Evolutionary conservation across 1,140 invertebrate genomes (phyloP).

Genomic region (Hydropsyche tenuis): DNA sequence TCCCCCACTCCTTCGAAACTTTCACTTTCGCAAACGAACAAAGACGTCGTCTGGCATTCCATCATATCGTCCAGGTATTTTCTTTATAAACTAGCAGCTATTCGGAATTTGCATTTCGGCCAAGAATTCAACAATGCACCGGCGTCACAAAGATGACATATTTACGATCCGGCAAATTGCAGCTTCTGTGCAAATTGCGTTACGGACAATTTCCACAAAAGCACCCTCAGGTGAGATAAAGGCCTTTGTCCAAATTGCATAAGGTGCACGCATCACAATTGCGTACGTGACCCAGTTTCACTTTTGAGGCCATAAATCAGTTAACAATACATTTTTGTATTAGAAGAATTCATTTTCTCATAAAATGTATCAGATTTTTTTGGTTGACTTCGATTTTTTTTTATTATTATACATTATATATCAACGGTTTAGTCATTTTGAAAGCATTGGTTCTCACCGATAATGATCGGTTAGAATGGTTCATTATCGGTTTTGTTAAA

Average conservation of each 20-base stretch:
- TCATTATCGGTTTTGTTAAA: no score
- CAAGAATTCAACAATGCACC: neutral
- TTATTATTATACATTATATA: no score
- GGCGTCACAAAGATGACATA: conserved; percentile 47
- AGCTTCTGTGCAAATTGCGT: neutral
- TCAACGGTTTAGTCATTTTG: no score
- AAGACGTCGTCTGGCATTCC: neutral
- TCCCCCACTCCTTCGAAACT: neutral
- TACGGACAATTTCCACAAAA: neutral
- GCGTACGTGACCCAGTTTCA: conserved; percentile 26
- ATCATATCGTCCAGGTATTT: neutral
- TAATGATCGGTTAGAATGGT: no score
- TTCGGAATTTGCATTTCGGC: conserved; percentile 5
- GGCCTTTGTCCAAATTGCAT: conserved; percentile 22
- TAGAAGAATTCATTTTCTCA: no score
- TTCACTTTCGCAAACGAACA: conserved; percentile 10
- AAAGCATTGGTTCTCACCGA: no score
- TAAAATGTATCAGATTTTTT: no score
- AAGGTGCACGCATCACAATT: conserved; percentile 23
- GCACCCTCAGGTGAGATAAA: conserved; percentile 40
- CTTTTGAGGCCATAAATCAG: neutral
- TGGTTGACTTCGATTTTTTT: no score
- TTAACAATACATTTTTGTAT: no score
- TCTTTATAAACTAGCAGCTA: neutral
- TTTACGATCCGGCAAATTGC: conserved; percentile 43